These are phyloP conservation scores for Eutolmus rufibarbis DNA, from an alignment of 2,888 invertebrate genomes.

Conservation along the genomic window DNA sequence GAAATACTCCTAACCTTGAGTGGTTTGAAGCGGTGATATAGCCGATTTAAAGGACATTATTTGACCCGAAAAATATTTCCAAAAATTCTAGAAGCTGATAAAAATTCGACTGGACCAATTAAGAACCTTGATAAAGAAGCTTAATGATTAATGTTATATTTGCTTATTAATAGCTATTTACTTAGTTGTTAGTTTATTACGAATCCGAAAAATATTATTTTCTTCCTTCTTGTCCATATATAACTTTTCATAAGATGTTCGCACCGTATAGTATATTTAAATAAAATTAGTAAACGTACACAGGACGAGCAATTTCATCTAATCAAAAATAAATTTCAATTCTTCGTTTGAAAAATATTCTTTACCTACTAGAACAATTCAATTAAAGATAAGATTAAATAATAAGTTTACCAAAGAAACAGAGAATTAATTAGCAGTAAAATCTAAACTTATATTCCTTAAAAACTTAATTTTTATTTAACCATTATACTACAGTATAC, in stretches of 20 bases:
- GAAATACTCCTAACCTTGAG: background rate
- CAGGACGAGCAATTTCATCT: too few species aligned
- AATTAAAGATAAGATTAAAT: too few species aligned
- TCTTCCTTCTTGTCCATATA: background rate
- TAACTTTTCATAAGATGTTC: background rate
- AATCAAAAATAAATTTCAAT: too few species aligned
- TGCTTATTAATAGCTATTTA: background rate
- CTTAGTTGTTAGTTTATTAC: background rate
- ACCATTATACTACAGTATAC: too few species aligned
- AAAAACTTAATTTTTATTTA: too few species aligned
- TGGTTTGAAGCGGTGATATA: background rate
- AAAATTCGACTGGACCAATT: background rate
- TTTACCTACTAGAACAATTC: too few species aligned
- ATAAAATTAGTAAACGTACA: too few species aligned
- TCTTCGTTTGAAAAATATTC: too few species aligned
- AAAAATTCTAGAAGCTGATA: background rate
- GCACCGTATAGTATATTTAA: too few species aligned
- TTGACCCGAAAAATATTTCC: background rate
- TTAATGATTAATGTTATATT: background rate
- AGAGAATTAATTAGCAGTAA: too few species aligned
- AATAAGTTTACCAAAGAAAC: too few species aligned
- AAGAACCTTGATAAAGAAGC: background rate
- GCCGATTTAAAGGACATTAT: background rate
- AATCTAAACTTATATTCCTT: too few species aligned
- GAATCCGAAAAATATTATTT: background rate